A percentile compares a stretch with the other conserved stretches of the same genome.
Conservation (phyloP, 2,113 vertebrate genomes). For the Cephalopholis sonnerati region DNA sequence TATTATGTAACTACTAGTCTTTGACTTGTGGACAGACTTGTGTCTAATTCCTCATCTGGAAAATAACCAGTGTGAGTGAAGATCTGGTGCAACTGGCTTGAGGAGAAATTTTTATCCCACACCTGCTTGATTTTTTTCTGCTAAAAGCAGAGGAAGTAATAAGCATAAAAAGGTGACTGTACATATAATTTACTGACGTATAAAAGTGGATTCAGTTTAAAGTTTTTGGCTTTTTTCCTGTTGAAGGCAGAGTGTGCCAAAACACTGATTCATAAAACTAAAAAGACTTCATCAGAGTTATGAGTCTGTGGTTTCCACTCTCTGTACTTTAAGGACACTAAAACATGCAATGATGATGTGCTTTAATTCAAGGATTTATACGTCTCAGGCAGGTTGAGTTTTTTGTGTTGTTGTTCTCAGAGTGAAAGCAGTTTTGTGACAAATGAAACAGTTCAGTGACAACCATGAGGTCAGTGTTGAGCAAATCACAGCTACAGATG, state of each 20-base stretch:
- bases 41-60: too few species aligned
- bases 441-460: background rate
- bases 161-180: background rate
- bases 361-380: background rate
- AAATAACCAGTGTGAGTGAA: too few species aligned
- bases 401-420: background rate
- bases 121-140: too few species aligned
- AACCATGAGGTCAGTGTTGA: background rate
- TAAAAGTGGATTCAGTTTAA: background rate
- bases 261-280: background rate
- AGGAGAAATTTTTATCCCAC: too few species aligned
- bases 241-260: background rate
- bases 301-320: background rate
- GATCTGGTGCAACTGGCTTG: too few species aligned
- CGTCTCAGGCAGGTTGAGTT: background rate
- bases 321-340: background rate
- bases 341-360: background rate
- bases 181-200: background rate
- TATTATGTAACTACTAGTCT: too few species aligned
- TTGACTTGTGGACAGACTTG: too few species aligned
- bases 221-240: background rate
- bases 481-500: background rate
- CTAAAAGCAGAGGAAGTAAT: too few species aligned
- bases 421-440: too few species aligned
- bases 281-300: background rate